Evolutionary conservation across 2,113 vertebrate species (phyloP), one percentile per base, ranked within the genome.

Genomic region (Laticauda laticaudata): DNA sequence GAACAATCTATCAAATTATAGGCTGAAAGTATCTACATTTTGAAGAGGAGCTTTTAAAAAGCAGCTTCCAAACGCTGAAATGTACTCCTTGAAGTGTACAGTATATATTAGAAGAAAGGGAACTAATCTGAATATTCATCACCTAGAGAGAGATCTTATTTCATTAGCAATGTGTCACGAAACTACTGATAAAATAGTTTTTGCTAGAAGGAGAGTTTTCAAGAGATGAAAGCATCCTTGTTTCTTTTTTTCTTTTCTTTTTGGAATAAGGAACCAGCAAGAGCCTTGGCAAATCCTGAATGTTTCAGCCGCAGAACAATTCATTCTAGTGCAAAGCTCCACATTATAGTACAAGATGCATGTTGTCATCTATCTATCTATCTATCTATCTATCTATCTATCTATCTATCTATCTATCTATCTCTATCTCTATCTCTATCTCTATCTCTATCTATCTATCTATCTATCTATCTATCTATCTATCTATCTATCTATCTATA

Each of bases 101-200:
- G 26, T 90, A 69, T 89, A 21, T 59, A 21, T 34, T 39, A 23
- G 34, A 39, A 57, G 91, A 93, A 87, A 93, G 89, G 1, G 14
- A 39, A 51, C 1, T 0, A 0, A 57, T 59, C 43, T 96, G 56
- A 95, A 87, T 93, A 94, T 92, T 94, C 88, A 94, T 95, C 95
- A 95, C 92, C 93, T 88, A 48, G 91, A 0, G 91, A 39, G 87
- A 91, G 91, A 95, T 48, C 85, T 93, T 94, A 93, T 96, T 9
- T 93, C 95, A 9, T 95, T 96, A 97, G 96, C 97, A 96, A 96
- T 95, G 97, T 96, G 96, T 96, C 96, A 95, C 91, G 93, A 96
- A 96, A 92, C 89, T 0, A 85, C 96, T 96, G 97, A 96, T 95
- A 93, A 96, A 96, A 96, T 93, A 75, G 86, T 92, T 95, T 93